phyloP scores from a whole-genome alignment of 1,140 invertebrate genomes.

The Uloborus diversus region DNA sequence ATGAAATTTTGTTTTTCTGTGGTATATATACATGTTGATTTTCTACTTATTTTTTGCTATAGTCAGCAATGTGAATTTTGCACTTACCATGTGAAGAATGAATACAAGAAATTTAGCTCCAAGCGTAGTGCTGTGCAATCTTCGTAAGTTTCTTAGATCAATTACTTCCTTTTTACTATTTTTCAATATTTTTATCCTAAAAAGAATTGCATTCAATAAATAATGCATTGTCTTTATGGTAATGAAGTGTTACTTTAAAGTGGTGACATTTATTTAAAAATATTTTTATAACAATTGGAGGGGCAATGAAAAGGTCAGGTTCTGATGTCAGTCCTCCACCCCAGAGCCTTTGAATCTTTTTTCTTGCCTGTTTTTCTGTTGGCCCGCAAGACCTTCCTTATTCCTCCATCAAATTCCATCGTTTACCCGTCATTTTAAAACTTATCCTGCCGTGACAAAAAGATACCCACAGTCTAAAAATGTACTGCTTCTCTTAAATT shows the following conservation, averaged over 20 bases:
- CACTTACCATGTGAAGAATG: conserved; percentile 87
- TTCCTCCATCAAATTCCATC: no score
- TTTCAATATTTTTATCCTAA: background rate
- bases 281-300: background rate
- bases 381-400: no score
- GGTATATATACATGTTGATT: background rate
- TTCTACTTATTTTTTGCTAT: conserved; percentile 3
- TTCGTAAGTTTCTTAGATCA: conserved; percentile 59
- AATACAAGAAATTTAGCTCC: conserved; percentile 81
- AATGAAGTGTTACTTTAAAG: background rate
- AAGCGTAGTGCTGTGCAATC: conserved; percentile 79
- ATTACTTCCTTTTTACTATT: background rate
- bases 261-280: background rate
- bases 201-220: background rate
- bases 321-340: no score
- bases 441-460: no score
- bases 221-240: background rate
- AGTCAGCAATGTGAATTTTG: conserved; percentile 80
- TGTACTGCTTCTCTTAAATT: no score
- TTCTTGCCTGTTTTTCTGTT: no score
- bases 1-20: background rate
- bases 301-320: background rate
- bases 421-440: no score
- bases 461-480: no score
- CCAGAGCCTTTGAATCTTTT: no score